Base-by-base conservation (phyloP, 2,113 vertebrate genomes). In the Anguilla rostrata region DNA sequence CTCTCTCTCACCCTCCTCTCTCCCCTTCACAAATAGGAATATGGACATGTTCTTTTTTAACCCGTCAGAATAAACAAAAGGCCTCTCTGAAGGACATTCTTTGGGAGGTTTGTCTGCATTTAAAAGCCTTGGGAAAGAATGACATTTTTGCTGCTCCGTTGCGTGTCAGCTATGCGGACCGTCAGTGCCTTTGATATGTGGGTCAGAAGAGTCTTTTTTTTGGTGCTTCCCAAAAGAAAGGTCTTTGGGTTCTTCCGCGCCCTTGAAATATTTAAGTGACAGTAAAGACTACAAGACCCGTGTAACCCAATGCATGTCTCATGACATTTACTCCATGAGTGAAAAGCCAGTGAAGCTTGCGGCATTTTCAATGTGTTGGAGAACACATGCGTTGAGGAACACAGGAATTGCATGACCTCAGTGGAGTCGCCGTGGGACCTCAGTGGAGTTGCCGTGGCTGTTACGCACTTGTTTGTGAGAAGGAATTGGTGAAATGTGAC, bases 241-340 rank as follows among this genome's bases (percentile, higher is more conserved):
- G 71, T 29, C 71, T 75, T 12, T 9, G n/a, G 71, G 71, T 75
- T 75, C 71, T 34, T 34, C 71, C 34, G 20, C 34, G 71, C 26
- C 34, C n/a, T 75, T 75, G 71, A 75, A 75, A 75, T 75, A 75
- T 75, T 29, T 75, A 75, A 29, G n/a, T 75, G 71, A 75, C 71
- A 75, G 71, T 75, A 0, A 26, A 66, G 71, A n/a, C n/a, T 29
- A 34, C n/a, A n/a, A 34, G n/a, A 75, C 26, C 71, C n/a, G 8
- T 75, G 34, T 75, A 75, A 75, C n/a, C 71, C 71, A 75, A 5
- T 75, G 5, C n/a, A 2, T 34, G n/a, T 34, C 71, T 12, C 71
- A 2, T 12, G 26, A 14, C 34, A 34, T 34, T 34, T 34, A 34
- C 34, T 34, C 34, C 34, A 29, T 75, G 71, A 75, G 34, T 75